Base-by-base conservation (phyloP, 2,113 vertebrate species). In the Spheniscus mendiculus region DNA sequence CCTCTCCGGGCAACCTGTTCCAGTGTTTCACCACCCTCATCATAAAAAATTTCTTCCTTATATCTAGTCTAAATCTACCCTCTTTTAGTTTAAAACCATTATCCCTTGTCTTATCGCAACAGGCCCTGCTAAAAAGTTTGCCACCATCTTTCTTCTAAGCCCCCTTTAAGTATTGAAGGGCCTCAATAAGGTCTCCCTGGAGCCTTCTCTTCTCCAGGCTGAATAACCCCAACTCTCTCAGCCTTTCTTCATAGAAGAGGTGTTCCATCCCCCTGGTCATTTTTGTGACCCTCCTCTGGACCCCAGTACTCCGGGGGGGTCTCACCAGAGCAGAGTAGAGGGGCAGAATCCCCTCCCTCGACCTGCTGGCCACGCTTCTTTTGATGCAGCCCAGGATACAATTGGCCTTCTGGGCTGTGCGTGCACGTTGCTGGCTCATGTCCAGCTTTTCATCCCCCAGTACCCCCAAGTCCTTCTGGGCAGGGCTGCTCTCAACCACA, bases 101-200 rank as follows among this genome's bases (percentile, higher is more conserved):
- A n/a, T 5, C 19, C 6, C 34, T 56, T 50, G 14, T 76, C 40
- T 20, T 58, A 4, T 65, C 1, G 2, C 42, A 27, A 52, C 21
- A 18, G 17, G 4, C 29, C 21, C 7, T 62, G 2, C 14, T 83
- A 26, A 85, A 77, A 72, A 12, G 8, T n/a, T 20, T 69, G 8
- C 50, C 15, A 9, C 36, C 4, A 6, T 66, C 42, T 73, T 73
- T 83, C 44, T 20, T 49, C 8, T 62, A 53, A 25, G 32, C 25
- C 26, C 17, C 8, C n/a, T 61, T 38, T 7, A 32, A 38, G 4
- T 66, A 38, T 1, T 73, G 47, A 56, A 50, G 42, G 42, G 6
- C 34, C 6, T 1, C 30, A 9, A 1, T 19, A 10, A 19, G 1
- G 5, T 63, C 14, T 66, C 2, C 34, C 45, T 1, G 4, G 44